A percentile compares a stretch with the other conserved stretches of the same genome.
These are phyloP conservation scores for Anguilla megastoma DNA, from an alignment of 2,797 vertebrate genomes.

Conservation along the genomic window DNA sequence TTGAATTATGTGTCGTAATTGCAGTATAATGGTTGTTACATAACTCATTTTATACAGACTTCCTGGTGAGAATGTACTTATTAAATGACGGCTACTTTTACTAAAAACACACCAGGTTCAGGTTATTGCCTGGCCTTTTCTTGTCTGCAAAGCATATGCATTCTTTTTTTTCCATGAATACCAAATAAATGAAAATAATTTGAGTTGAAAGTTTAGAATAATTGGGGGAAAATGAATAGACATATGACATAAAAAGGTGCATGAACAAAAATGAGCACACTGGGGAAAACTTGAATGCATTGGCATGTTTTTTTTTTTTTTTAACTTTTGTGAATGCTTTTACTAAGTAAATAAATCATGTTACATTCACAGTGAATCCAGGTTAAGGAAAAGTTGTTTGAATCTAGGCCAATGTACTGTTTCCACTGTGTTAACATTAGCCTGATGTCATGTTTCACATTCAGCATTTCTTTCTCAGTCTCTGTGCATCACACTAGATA, in stretches of 20 bases:
- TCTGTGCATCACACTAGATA: not conserved
- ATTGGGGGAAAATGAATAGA: not conserved
- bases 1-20: not conserved
- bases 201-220: not conserved
- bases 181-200: not conserved
- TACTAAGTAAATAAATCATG: slow-evolving; percentile 4
- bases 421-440: not conserved
- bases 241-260: not conserved
- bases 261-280: not conserved
- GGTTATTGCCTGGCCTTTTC: not conserved
- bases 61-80: not conserved
- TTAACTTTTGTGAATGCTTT: not conserved
- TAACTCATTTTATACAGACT: not conserved
- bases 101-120: not conserved
- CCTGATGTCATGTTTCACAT: not conserved
- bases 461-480: not conserved
- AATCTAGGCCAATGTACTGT: not conserved
- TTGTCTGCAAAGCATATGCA: not conserved
- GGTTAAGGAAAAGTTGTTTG: not conserved
- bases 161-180: not conserved
- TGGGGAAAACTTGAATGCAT: not conserved
- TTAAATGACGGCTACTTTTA: not conserved
- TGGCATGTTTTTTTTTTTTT: not conserved
- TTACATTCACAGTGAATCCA: not conserved
- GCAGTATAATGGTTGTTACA: not conserved